Evolutionary conservation across 2,113 vertebrate species (phyloP).

Genomic region (Psephotus haematonotus): DNA sequence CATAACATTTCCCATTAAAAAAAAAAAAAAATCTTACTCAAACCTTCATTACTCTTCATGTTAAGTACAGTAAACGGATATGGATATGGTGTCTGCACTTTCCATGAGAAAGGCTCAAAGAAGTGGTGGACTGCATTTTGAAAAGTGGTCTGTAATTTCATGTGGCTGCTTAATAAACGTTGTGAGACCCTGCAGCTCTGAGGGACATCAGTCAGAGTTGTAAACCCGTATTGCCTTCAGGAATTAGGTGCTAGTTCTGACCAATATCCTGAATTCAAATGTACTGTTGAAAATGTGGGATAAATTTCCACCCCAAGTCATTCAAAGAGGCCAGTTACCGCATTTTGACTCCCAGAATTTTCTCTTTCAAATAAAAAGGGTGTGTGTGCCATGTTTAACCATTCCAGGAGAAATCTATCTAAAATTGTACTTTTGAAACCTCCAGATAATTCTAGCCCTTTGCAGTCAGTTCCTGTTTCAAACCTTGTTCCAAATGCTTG

Average conservation of each 20-base stretch:
- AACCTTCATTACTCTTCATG: neutral
- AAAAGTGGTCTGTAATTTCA: neutral
- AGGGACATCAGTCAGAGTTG: neutral
- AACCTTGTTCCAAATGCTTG: constrained; percentile 23
- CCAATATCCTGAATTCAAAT: neutral
- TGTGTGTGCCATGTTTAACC: neutral
- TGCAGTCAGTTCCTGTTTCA: constrained; percentile 49
- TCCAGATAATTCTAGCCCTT: constrained; percentile 38
- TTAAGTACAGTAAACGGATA: neutral
- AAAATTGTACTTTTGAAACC: neutral
- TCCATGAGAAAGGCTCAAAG: neutral
- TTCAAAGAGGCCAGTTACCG: neutral
- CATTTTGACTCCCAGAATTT: neutral
- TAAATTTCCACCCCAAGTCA: neutral
- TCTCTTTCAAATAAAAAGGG: neutral
- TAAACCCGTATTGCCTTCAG: neutral
- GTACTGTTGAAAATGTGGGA: neutral
- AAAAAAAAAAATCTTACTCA: neutral
- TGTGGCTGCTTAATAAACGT: neutral
- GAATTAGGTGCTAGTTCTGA: neutral
- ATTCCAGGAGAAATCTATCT: constrained; percentile 6
- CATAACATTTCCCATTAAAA: neutral
- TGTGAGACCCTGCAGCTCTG: neutral
- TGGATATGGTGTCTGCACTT: neutral
- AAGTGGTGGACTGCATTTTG: neutral